A percentile compares a stretch with the other conserved stretches of the same genome.
Conservation (phyloP, 2,888 invertebrate genomes). For the Brachylomia viminalis region DNA sequence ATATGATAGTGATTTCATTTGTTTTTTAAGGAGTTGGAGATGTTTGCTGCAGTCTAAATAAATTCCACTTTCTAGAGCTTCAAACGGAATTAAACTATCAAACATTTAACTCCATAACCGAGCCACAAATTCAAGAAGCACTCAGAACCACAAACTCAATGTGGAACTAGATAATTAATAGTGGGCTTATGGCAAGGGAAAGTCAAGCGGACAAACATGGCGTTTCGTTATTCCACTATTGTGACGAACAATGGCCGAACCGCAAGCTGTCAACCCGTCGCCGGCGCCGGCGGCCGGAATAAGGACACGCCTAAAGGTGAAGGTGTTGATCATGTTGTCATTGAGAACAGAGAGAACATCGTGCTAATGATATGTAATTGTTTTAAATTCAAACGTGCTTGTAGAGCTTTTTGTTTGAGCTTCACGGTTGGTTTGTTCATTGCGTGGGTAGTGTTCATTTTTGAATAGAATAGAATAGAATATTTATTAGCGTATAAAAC, state of each 20-base stretch:
- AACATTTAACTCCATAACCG: slow-evolving; percentile 3
- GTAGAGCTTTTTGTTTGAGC: slow-evolving; percentile 15
- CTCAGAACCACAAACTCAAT: slow-evolving; percentile 34
- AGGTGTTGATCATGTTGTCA: slow-evolving; percentile 69
- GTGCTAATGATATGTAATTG: slow-evolving; percentile 48
- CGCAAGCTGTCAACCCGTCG: slow-evolving; percentile 71
- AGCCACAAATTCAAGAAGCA: slow-evolving; percentile 33
- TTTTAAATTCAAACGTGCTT: slow-evolving; percentile 31
- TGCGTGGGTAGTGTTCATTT: background rate
- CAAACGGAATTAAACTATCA: background rate
- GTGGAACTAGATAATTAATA: slow-evolving; percentile 65
- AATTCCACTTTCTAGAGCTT: background rate
- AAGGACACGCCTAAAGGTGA: slow-evolving; percentile 71
- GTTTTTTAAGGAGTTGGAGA: background rate
- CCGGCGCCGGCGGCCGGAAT: slow-evolving; percentile 48
- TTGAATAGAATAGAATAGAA: too few relatives aligned
- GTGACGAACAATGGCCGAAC: slow-evolving; percentile 77
- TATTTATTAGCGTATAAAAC: too few relatives aligned
- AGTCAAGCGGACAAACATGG: slow-evolving; percentile 73
- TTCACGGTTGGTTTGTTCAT: background rate
- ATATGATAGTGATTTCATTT: background rate
- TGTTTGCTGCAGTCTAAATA: background rate
- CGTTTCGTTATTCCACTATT: slow-evolving; percentile 77
- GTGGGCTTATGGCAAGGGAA: slow-evolving; percentile 70
- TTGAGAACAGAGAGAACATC: slow-evolving; percentile 44